Evolutionary conservation across 2,113 vertebrate species (phyloP), one percentile per base, ranked within the genome.

Genomic region (Arothron firmamentum): DNA sequence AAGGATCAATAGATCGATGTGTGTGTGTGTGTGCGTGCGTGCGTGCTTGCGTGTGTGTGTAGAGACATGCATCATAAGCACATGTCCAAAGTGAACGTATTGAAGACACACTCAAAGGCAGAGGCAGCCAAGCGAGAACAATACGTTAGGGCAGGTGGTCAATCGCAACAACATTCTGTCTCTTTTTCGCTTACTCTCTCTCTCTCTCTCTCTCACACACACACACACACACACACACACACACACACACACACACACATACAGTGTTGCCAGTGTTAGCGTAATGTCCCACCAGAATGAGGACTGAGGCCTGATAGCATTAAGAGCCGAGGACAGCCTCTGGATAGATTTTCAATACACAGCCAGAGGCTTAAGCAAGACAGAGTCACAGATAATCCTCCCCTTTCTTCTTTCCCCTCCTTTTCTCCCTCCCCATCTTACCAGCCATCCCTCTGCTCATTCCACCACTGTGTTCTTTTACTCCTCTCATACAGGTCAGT

Each of bases 261-360:
- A 23, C 18, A 3, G 18, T 59, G 17, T 21, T 61, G 42, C 48
- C 11, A 0, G 45, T 80, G 67, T 61, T 72, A 69, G 43, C 45
- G 20, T 47, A 78, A 52, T 57, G 64, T 74, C 66, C 65, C 79
- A 76, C 31, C 59, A 85, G 59, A 85, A 82, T 82, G 64, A 83
- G 84, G 77, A 81, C 78, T 48, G 62, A 79, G 79, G 70, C 65
- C 79, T 16, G 50, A 78, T 81, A 74, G 77, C 62, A 38, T 67
- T 74, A 65, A 77, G 79, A 76, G 65, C 59, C 65, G 59, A 71
- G 74, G 72, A 81, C 80, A 74, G 84, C 67, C 82, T 79, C 69
- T 76, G 70, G 80, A 86, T 85, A 81, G 85, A 87, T 88, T 88
- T 88, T 79, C 79, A 77, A 88, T 85, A 85, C 47, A 51, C 70